Base-by-base conservation (phyloP, 2,888 invertebrate species). In the Amorpha juglandis region DNA sequence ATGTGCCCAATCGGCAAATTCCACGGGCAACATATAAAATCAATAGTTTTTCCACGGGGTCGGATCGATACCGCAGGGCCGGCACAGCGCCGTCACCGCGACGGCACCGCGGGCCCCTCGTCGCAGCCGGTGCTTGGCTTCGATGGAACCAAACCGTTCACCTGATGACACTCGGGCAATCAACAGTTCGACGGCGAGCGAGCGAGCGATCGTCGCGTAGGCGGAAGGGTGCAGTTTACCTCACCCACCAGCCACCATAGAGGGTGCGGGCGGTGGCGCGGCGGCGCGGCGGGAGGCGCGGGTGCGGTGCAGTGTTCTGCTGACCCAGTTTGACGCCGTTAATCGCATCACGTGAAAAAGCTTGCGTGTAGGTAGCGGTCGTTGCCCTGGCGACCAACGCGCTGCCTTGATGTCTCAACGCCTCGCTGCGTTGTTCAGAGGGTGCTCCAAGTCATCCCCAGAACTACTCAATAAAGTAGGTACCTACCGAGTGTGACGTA, bases 311-410 rank as follows among this genome's bases (percentile, higher is more conserved):
- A 77, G 72, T 78, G 86, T 72, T 78, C 89, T 79, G 84, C 69
- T 90, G 89, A 90, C 90, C 90, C 80, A 90, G 80, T 88, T 90
- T 74, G 76, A 71, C 73, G 73, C 74, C 75, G 78, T 74, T 87
- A 88, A 89, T 88, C 87, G 88, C 81, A 86, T 85, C 87, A 87
- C 88, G 87, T 87, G 87, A 86, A 85, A 82, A 81, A 84, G 87
- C 86, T 90, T 84, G 90, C 88, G 82, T 83, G 85, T 81, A 77
- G 79, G 85, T 81, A 77, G 79, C 81, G 89, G 86, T 83, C 84
- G 82, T 81, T 80, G 80, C 52, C 27, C 51, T 45, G 14, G 14
- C 52, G n/a, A 8, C 52, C n/a, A 16, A n/a, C 16, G 16, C 16
- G 16, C 48, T 38, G 7, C 48, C 38, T 38, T 38, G 9, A 7